Base-by-base conservation (phyloP, 2,797 vertebrate species). In the Sebastes diploproa region DNA sequence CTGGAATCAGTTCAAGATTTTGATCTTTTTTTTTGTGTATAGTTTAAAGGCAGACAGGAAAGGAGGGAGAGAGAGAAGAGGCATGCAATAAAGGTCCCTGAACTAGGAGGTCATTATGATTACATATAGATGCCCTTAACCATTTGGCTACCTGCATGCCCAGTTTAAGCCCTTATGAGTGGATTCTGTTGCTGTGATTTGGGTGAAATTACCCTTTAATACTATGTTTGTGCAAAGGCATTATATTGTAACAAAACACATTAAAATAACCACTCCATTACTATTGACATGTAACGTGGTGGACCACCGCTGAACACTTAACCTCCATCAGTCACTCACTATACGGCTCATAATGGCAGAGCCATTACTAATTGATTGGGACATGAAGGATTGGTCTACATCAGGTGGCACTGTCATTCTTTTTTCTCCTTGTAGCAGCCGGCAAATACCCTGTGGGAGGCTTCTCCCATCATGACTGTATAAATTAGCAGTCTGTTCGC, bases 331-430 rank as follows among this genome's bases (percentile, higher is more conserved):
- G 72, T 78, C 86, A 79, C 29, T 65, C 68, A 54, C 29, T 29
- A n/a, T 72, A 34, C 4, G 0, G 29, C 74, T 74, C 70, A 75
- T 72, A 70, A 84, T 80, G 13, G 18, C 55, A 69, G 42, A 79
- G 67, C 36, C 78, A 84, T 86, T 77, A 82, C 68, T 85, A 85
- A 89, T 90, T 90, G 82, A 90, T 89, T 69, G n/a, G 50, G 75
- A 84, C 75, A 66, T 86, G 78, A 86, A 59, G 7, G 72, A 85
- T 71, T 75, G 77, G 38, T 52, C 16, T 32, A 22, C 73, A 70
- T 80, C 23, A 73, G 75, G 78, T 77, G 71, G 34, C 34, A 30
- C 36, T 73, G 72, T 74, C 63, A 64, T 64, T 86, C 23, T 54
- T 56, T 65, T 42, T 30, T 62, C 34, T 73, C 30, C 50, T 64